These are phyloP conservation scores for Cheumatopsyche charites DNA, from an alignment of 1,140 invertebrate genomes.

Conservation along the genomic window DNA sequence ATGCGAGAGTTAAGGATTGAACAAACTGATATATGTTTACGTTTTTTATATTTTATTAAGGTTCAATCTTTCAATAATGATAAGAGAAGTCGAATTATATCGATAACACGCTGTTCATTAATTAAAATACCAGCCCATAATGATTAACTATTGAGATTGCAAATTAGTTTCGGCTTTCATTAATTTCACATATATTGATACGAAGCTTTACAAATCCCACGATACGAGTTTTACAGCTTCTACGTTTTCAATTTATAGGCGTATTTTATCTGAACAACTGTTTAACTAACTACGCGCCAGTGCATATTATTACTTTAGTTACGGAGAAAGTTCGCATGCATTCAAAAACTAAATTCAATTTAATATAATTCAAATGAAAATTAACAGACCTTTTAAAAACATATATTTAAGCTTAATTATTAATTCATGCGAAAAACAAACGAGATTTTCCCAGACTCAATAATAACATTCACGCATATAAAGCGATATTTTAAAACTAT, in stretches of 20 bases:
- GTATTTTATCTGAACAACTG: neutral
- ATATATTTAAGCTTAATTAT: too few species aligned
- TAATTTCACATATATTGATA: neutral
- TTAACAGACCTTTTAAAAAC: too few species aligned
- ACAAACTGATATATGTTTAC: slow-evolving; percentile 3
- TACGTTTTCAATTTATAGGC: neutral
- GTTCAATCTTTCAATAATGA: too few species aligned
- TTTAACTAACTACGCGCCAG: neutral
- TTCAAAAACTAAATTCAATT: too few species aligned
- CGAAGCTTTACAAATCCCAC: neutral
- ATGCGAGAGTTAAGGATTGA: slow-evolving; percentile 37
- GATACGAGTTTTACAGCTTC: neutral
- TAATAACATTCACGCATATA: too few species aligned
- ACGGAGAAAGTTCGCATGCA: neutral
- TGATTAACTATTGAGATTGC: too few species aligned
- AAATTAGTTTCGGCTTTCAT: neutral
- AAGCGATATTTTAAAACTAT: too few species aligned
- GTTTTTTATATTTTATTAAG: neutral
- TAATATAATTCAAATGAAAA: too few species aligned
- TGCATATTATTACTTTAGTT: neutral
- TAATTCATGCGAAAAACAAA: too few species aligned
- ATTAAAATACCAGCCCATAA: too few species aligned
- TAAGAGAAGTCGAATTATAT: neutral
- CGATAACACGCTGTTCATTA: neutral
- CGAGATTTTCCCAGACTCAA: too few species aligned